Evolutionary conservation across 2,888 invertebrate species (phyloP).

Genomic region (Oscheius sp.): DNA sequence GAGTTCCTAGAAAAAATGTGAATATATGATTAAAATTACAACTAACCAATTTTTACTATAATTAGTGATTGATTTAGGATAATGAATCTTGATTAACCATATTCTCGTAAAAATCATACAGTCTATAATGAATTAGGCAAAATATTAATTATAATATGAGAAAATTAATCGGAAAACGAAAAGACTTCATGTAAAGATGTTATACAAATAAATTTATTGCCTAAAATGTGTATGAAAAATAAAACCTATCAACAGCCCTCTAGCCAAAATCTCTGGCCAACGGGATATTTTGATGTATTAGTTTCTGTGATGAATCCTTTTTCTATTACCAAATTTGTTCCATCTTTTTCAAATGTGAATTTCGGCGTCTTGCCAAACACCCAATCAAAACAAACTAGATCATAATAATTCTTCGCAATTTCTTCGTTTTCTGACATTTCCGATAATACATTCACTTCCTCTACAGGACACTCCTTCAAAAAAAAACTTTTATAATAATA

Average conservation of each 20-base stretch:
- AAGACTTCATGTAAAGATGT: too few relatives aligned
- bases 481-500: not conserved
- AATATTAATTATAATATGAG: too few relatives aligned
- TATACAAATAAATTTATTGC: too few relatives aligned
- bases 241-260: conserved; percentile 16
- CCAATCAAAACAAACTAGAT: conserved; percentile 88
- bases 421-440: conserved; percentile 38
- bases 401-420: conserved; percentile 78
- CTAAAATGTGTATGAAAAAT: conserved; percentile 2
- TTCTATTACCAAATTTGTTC: not conserved
- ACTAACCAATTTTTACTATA: too few relatives aligned
- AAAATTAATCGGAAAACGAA: too few relatives aligned
- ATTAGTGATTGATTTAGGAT: too few relatives aligned
- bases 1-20: too few relatives aligned
- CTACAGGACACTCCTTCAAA: not conserved
- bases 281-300: not conserved
- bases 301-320: conserved; percentile 21
- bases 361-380: conserved; percentile 87
- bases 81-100: too few relatives aligned
- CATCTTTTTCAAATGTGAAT: conserved; percentile 76
- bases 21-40: too few relatives aligned
- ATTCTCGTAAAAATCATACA: too few relatives aligned
- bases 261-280: conserved; percentile 26
- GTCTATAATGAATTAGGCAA: too few relatives aligned
- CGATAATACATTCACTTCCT: conserved; percentile 27